A percentile compares a stretch with the other conserved stretches of the same genome.
These are phyloP conservation scores for Pangasius sanitwongsei DNA, from an alignment of 2,797 vertebrate species.

Conservation along the genomic window DNA sequence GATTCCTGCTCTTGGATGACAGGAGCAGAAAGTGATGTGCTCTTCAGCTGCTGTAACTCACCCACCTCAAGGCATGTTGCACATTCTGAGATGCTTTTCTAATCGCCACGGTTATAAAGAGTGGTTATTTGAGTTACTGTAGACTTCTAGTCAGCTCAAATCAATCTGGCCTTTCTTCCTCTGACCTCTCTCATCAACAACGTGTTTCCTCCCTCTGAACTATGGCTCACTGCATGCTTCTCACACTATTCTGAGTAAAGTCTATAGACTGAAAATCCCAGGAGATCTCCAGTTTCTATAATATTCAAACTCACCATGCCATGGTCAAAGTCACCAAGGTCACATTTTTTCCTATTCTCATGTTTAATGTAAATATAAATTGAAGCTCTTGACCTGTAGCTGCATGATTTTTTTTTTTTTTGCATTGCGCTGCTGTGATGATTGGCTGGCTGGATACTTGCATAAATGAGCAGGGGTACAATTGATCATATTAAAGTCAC, in stretches of 20 bases:
- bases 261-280: not conserved
- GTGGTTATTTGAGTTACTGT: not conserved
- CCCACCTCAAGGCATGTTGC: not conserved
- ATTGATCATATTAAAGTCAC: not conserved
- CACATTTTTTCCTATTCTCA: not conserved
- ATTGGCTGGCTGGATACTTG: not conserved
- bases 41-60: not conserved
- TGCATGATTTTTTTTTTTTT: not conserved
- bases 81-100: not conserved
- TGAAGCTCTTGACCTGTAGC: not conserved
- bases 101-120: not conserved
- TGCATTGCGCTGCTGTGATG: not conserved
- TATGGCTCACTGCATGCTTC: not conserved
- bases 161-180: not conserved
- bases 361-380: not conserved
- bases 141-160: not conserved
- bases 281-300: not conserved
- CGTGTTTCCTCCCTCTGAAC: not conserved
- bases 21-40: not conserved
- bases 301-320: not conserved
- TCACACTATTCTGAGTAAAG: not conserved
- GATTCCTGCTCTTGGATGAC: not conserved
- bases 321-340: not conserved
- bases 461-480: not conserved
- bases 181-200: not conserved